Base-by-base conservation (phyloP, 1,140 invertebrate species). In the Macrostomum lignano region DNA sequence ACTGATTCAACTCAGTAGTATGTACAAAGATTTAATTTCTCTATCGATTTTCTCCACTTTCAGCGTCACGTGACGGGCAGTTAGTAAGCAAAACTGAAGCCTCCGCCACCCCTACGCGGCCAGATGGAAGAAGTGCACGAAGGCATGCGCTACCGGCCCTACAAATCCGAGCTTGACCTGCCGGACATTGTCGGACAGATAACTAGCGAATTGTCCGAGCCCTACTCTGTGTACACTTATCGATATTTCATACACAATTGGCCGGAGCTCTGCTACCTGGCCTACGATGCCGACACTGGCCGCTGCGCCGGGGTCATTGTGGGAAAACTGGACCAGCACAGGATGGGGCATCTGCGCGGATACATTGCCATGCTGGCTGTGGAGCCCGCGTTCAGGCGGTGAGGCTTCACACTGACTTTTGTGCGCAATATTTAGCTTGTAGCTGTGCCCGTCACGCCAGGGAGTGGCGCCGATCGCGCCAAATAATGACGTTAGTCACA, bases 231-330 rank as follows among this genome's bases (percentile, higher is more conserved):
- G 62, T 98, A 96, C 59, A 96, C 88, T 22, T 98, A 98, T 66
- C 71, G 88, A 64, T 98, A 96, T 67, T 98, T 98, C 65, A 94
- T 96, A 56, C 81, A 94, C 56, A 94, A 96, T 60, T 96, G 88
- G 88, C 88, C 88, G 54, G 79, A 93, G 63, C 62, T 96, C 37
- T 94, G 86, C 61, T 25, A 35, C 4, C 25, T 15, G 13, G 17
- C 36, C 30, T 15, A 63, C 60, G 59, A 59, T 42, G 73, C 75
- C 65, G 67, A 76, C 60, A 66, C 40, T 35, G 40, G 69, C 30
- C 69, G 72, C 50, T 82, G 77, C 60, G 74, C 91, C 42, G 84
- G 84, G 57, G 82, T 82, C 48, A 91, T 94, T 51, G 84, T 94
- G 38, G 93, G 84, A 63, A 94, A 94, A 61, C 62, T 93, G 52